These are phyloP conservation scores for Bubo blakistoni DNA, from an alignment of 2,113 vertebrate genomes.

Conservation along the genomic window DNA sequence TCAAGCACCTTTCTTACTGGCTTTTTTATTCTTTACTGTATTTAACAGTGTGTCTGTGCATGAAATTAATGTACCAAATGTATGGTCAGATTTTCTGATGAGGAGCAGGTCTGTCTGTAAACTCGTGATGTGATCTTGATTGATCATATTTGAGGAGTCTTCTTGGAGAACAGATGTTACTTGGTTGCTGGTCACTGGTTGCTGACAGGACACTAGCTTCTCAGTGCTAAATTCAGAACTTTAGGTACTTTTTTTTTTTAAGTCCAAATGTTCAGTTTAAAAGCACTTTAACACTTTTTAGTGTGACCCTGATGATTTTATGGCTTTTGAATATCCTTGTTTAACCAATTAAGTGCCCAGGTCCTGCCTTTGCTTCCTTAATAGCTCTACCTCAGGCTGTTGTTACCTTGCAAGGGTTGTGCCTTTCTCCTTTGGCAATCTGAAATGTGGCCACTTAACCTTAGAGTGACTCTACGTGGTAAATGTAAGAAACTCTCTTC, in stretches of 20 bases:
- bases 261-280: not conserved
- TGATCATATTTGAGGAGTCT: not conserved
- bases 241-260: not conserved
- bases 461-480: not conserved
- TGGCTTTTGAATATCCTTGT: not conserved
- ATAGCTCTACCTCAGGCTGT: slow-evolving; percentile 3
- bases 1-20: not conserved
- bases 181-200: not conserved
- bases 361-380: not conserved
- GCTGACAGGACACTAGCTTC: not conserved
- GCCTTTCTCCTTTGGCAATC: not conserved
- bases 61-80: not conserved
- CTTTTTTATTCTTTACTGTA: not conserved
- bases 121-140: too few species aligned
- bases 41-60: not conserved
- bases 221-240: not conserved
- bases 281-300: not conserved
- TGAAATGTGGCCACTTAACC: not conserved
- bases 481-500: not conserved
- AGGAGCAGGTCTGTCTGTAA: not conserved
- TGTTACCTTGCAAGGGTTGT: not conserved
- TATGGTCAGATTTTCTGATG: not conserved
- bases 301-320: not conserved
- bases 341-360: not conserved
- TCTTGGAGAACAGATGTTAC: not conserved